These are phyloP conservation scores for Coregonus clupeaformis DNA, from an alignment of 2,113 vertebrate species.

Conservation along the genomic window DNA sequence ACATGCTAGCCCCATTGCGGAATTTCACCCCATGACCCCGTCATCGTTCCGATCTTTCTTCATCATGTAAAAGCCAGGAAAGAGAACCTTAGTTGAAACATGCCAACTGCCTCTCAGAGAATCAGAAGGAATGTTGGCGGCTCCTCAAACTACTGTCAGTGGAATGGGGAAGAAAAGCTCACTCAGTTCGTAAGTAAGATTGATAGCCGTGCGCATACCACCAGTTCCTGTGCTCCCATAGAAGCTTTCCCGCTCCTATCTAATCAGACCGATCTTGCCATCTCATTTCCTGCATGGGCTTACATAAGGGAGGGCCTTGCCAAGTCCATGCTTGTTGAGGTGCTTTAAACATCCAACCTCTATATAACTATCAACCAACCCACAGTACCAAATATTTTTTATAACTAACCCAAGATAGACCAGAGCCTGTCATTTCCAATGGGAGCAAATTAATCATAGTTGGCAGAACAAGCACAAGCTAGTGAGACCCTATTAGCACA, in stretches of 20 bases:
- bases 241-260: conserved; percentile 30
- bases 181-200: conserved; percentile 68
- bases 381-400: neutral
- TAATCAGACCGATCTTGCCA: conserved; percentile 55
- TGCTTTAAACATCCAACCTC: conserved; percentile 42
- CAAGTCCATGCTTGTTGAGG: conserved; percentile 49
- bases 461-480: too few species aligned
- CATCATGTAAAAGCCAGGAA: conserved; percentile 56
- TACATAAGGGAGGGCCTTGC: conserved; percentile 17
- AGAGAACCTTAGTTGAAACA: conserved; percentile 59
- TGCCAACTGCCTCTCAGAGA: conserved; percentile 63
- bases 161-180: conserved; percentile 56
- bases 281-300: conserved; percentile 48
- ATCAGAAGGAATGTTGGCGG: conserved; percentile 71
- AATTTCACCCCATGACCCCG: conserved; percentile 58
- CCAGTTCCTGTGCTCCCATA: conserved; percentile 63
- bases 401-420: too few species aligned
- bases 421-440: too few species aligned
- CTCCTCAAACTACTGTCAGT: conserved; percentile 61
- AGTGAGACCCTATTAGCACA: too few species aligned
- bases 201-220: conserved; percentile 58
- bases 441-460: too few species aligned
- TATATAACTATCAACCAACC: conserved; percentile 4
- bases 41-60: conserved; percentile 42
- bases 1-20: conserved; percentile 25